Evolutionary conservation across 2,113 vertebrate genomes (phyloP).

Genomic region (Caretta caretta): DNA sequence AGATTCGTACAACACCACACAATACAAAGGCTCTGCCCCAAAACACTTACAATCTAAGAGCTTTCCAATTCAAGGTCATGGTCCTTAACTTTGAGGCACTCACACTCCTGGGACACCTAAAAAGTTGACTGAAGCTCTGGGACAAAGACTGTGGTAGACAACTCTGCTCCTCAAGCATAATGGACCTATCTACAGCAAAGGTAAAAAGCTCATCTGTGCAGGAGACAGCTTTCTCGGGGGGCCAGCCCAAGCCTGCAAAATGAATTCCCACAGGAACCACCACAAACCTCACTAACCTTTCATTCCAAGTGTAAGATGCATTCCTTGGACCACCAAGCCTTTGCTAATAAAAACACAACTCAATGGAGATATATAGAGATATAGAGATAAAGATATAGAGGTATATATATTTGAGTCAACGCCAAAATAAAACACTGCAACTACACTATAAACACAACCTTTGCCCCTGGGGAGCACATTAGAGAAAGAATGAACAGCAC

Average conservation of each 20-base stretch:
- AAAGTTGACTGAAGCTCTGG: background rate
- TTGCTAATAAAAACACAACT: background rate
- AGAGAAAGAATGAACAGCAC: background rate
- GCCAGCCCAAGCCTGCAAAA: background rate
- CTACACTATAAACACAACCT: background rate
- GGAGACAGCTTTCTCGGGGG: background rate
- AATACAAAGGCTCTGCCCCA: background rate
- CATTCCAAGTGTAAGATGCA: background rate
- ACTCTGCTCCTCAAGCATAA: background rate
- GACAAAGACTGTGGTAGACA: background rate
- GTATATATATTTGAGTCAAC: background rate
- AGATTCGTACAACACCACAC: background rate
- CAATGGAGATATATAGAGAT: background rate
- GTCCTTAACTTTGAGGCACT: background rate
- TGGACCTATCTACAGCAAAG: background rate
- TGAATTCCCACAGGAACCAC: background rate
- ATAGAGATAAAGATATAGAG: too few species aligned
- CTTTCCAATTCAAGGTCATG: background rate
- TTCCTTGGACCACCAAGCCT: background rate
- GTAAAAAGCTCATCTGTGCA: background rate
- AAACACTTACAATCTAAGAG: fast-evolving
- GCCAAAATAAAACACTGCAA: fast-evolving
- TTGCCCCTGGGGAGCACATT: too few species aligned
- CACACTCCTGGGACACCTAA: background rate
- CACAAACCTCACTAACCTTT: background rate